Base-by-base conservation (phyloP, 1,140 invertebrate species). In the Drosophila azteca region DNA sequence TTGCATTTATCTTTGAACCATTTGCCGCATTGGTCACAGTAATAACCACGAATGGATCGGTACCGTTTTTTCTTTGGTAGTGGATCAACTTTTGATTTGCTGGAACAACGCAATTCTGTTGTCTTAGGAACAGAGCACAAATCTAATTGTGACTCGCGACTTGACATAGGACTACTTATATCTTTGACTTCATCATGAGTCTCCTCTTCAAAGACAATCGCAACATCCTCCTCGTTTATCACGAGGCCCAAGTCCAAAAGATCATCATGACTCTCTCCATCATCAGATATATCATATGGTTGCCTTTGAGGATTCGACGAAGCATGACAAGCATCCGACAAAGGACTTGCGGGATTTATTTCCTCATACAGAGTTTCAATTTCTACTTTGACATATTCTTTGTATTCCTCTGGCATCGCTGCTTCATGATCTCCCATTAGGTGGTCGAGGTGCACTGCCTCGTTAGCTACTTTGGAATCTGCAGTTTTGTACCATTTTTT, bases 1-100 rank as follows among this genome's bases (percentile, higher is more conserved):
- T 77, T 81, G 26, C 73, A 55, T 13, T 50, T 73, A 6, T 81
- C 68, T 22, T 60, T 77, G 13, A 81, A 81, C 31, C 45, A 49
- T 24, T 71, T 73, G 2, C 68, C 73, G 17, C 79, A 77, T 13
- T 81, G 68, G 31, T 73, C 63, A 43, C 79, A 81, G 49, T 77
- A 60, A n/a, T 41, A 73, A 0, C 8, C 26, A 2, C 48, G 52
- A 60, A 15, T 45, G n/a, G 6, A 20, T 53, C 20, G n/a, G 26
- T 53, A 11, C 45, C 2, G 29, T 9, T 6, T 48, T 8, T 9
- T 35, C 22, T 43, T 2, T 45, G 24, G 0, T 7, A 15, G 11
- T 2, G 6, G 6, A 29, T 3, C 6, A 4, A 4, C 7, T 9
- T 15, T 15, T 41, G 9, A 11, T 31, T 31, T 31, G 2, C 7